Conservation (phyloP, 1,140 invertebrate genomes). For the Lerema accius region DNA sequence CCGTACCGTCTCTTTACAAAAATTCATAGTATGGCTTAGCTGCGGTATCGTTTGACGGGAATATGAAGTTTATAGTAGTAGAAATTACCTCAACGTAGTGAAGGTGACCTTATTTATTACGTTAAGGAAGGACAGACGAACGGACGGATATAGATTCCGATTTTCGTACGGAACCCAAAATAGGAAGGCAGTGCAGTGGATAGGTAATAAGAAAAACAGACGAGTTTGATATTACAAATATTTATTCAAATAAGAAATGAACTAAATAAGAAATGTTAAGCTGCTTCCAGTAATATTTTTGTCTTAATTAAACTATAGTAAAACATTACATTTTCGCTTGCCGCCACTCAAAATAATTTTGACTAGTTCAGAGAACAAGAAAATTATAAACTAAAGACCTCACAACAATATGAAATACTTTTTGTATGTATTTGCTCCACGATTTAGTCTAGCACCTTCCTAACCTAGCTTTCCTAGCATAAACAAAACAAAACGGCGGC, state of each 20-base stretch:
- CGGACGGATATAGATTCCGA: no score
- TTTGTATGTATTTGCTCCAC: slow-evolving; percentile 41
- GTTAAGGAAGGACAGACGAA: no score
- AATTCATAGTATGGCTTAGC: no score
- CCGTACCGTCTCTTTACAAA: no score
- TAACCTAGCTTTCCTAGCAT: slow-evolving; percentile 46
- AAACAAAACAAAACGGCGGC: slow-evolving; percentile 47
- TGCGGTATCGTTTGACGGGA: no score
- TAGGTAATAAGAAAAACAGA: slow-evolving; percentile 47
- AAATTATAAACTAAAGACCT: slow-evolving; percentile 40
- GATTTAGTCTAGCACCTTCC: slow-evolving; percentile 65
- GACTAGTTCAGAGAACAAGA: slow-evolving; percentile 71
- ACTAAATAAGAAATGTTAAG: slow-evolving; percentile 75
- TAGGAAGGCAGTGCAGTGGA: no score
- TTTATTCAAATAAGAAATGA: slow-evolving; percentile 78
- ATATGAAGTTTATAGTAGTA: no score
- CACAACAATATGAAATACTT: slow-evolving; percentile 35
- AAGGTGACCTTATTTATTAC: no score
- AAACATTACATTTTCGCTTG: slow-evolving; percentile 50
- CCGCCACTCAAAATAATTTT: slow-evolving; percentile 74
- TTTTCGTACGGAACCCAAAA: no score
- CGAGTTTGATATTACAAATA: slow-evolving; percentile 74
- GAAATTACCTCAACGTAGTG: no score
- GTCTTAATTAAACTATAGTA: slow-evolving; percentile 49
- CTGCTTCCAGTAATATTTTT: slow-evolving; percentile 62